phyloP scores from a whole-genome alignment of 2,888 invertebrate genomes.

The Hydrotaea diabolus region DNA sequence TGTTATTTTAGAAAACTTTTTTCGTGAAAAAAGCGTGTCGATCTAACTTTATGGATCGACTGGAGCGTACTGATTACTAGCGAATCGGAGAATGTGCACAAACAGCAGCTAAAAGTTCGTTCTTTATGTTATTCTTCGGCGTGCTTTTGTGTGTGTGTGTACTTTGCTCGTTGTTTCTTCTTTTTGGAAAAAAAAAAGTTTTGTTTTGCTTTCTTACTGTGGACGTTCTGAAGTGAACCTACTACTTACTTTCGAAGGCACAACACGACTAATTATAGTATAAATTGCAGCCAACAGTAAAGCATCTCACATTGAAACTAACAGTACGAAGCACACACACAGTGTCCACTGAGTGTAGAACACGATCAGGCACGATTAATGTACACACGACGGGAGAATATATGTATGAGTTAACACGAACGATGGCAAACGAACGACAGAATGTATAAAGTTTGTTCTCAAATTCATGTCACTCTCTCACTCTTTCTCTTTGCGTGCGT shows the following conservation, averaged over 20 bases:
- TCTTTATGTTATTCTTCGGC: background rate
- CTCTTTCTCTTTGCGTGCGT: slow-evolving; percentile 8
- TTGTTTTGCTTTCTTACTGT: slow-evolving; percentile 29
- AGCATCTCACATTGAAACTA: slow-evolving; percentile 64
- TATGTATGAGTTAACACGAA: slow-evolving; percentile 2
- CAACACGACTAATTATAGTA: slow-evolving; percentile 80
- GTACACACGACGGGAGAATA: background rate
- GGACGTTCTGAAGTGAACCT: slow-evolving; percentile 72
- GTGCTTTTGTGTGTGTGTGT: background rate
- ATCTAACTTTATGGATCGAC: slow-evolving; percentile 80
- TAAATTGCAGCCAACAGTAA: slow-evolving; percentile 76
- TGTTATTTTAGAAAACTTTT: background rate
- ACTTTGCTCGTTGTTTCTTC: slow-evolving; percentile 39
- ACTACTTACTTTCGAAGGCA: slow-evolving; percentile 81
- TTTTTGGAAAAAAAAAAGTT: background rate
- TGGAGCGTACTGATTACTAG: slow-evolving; percentile 79
- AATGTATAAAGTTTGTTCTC: slow-evolving; percentile 21
- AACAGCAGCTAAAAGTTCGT: slow-evolving; percentile 49
- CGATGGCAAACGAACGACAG: background rate
- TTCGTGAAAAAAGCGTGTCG: slow-evolving; percentile 67
- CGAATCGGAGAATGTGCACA: slow-evolving; percentile 63
- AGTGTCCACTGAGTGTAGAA: background rate
- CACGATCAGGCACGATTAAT: slow-evolving; percentile 3
- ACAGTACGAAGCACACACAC: slow-evolving; percentile 12
- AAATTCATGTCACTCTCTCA: slow-evolving; percentile 28